phyloP scores from a whole-genome alignment of 2,113 vertebrate genomes.

The Philantomba maxwellii region DNA sequence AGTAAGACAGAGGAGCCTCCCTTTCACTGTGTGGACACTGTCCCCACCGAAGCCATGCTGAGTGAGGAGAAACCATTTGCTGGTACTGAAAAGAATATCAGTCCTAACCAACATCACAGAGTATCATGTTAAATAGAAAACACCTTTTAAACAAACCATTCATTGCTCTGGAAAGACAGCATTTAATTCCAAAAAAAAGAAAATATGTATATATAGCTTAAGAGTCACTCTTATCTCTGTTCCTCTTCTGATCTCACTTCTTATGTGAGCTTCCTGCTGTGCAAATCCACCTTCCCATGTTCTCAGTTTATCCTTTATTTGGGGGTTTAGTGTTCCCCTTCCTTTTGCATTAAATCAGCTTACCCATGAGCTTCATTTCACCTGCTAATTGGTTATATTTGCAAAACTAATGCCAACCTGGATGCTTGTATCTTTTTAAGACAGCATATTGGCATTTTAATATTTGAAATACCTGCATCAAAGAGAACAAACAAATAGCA shows the following conservation, averaged over 20 bases:
- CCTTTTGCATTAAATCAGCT: neutral
- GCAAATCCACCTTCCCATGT: neutral
- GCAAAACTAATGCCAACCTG: neutral
- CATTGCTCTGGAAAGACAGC: neutral
- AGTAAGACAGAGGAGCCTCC: neutral
- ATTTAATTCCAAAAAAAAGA: neutral
- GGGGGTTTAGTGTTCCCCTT: neutral
- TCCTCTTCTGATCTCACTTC: neutral
- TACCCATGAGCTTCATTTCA: neutral
- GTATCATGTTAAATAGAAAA: neutral
- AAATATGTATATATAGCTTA: neutral
- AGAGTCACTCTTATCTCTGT: neutral
- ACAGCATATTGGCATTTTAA: neutral
- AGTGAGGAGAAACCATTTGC: neutral
- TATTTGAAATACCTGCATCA: neutral
- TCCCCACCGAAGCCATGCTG: fast-evolving
- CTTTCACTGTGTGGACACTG: neutral
- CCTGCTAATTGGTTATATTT: neutral
- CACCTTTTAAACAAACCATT: neutral
- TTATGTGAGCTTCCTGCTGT: neutral
- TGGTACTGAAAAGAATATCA: neutral
- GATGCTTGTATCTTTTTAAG: neutral
- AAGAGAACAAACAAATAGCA: neutral
- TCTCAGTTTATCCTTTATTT: neutral
- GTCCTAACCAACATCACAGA: neutral